A percentile compares a stretch with the other conserved stretches of the same genome.
Evolutionary conservation across 2,113 vertebrate species (phyloP).

Genomic region (Rutilus rutilus): DNA sequence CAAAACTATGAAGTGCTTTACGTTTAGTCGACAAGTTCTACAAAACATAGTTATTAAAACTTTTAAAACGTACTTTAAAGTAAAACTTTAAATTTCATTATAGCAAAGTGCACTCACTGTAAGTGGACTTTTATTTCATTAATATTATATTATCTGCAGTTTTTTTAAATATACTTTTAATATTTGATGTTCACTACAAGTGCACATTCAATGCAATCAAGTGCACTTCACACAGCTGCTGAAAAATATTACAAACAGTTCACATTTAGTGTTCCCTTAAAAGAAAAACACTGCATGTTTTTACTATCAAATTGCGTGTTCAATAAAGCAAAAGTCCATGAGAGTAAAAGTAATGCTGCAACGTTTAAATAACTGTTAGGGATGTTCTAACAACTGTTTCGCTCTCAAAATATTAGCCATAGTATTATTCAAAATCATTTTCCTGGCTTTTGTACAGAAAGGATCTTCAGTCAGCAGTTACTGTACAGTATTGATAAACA

Average conservation of each 20-base stretch:
- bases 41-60: too few species aligned
- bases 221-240: not conserved
- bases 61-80: too few species aligned
- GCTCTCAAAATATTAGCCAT: not conserved
- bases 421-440: not conserved
- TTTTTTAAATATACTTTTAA: not conserved
- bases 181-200: not conserved
- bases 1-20: not conserved
- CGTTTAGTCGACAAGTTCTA: not conserved
- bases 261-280: not conserved
- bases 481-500: conserved; percentile 15
- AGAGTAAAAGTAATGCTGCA: not conserved
- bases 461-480: not conserved
- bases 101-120: not conserved
- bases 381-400: not conserved
- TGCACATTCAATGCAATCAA: not conserved
- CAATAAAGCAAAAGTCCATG: not conserved
- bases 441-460: not conserved
- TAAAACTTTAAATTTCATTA: too few species aligned
- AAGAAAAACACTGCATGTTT: not conserved
- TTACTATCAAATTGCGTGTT: not conserved
- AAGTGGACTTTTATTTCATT: not conserved
- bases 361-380: not conserved
- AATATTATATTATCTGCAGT: not conserved
- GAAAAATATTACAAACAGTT: not conserved